Conservation (phyloP, 2,888 invertebrate genomes). For the Eutolmus rufibarbis region DNA sequence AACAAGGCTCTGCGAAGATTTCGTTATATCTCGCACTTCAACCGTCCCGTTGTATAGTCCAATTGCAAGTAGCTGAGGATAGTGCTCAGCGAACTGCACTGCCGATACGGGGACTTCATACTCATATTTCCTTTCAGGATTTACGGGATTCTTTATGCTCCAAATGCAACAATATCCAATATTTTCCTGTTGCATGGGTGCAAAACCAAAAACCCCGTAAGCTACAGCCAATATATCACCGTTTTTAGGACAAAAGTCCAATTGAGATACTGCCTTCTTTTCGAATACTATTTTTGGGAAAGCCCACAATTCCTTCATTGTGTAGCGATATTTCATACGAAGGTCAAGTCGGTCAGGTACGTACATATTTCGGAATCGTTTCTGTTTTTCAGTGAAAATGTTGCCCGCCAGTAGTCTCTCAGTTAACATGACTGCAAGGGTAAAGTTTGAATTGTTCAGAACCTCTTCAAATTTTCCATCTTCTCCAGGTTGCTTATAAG, state of each 20-base stretch:
- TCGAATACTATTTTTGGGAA: conserved; percentile 64
- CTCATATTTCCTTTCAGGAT: conserved; percentile 74
- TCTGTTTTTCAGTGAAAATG: conserved; percentile 72
- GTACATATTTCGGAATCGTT: conserved; percentile 72
- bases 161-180: conserved; percentile 76
- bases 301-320: conserved; percentile 73
- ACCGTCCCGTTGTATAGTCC: conserved; percentile 79
- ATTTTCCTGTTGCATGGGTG: conserved; percentile 61
- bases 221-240: conserved; percentile 76
- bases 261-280: conserved; percentile 69
- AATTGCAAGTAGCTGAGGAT: conserved; percentile 77
- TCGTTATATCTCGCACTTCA: conserved; percentile 74
- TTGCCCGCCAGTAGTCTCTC: conserved; percentile 78
- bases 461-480: conserved; percentile 55
- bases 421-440: conserved; percentile 70
- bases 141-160: conserved; percentile 82
- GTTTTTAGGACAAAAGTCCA: conserved; percentile 74
- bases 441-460: conserved; percentile 62
- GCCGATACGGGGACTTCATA: conserved; percentile 73
- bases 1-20: conserved; percentile 64
- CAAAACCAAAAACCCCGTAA: conserved; percentile 73
- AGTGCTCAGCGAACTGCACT: conserved; percentile 72
- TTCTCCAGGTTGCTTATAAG: conserved; percentile 55
- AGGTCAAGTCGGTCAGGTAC: conserved; percentile 70
- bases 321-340: conserved; percentile 72